These are phyloP conservation scores for Panthera uncia DNA, from an alignment of 2,113 vertebrate genomes.

Conservation along the genomic window DNA sequence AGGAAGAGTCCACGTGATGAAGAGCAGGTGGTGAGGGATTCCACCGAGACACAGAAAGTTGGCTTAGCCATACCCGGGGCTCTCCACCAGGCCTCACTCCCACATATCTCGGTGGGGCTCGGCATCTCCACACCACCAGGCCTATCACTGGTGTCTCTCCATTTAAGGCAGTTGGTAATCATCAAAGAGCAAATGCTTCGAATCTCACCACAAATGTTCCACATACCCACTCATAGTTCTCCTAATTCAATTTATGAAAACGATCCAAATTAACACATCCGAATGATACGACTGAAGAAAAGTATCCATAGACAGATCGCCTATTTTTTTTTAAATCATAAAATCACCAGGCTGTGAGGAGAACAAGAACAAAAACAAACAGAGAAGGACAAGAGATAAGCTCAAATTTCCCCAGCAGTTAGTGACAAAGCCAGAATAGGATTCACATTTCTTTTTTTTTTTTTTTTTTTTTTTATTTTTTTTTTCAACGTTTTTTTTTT, in stretches of 20 bases:
- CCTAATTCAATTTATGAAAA: conserved; percentile 19
- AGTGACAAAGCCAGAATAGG: background rate
- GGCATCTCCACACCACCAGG: fast-evolving
- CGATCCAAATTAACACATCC: background rate
- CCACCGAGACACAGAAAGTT: background rate
- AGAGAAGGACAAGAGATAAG: background rate
- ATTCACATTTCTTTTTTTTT: background rate
- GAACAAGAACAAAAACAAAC: background rate
- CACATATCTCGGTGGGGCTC: background rate
- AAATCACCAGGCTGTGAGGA: background rate
- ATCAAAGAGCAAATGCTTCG: background rate
- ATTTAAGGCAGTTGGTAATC: background rate
- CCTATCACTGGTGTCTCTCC: background rate
- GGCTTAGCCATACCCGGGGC: background rate
- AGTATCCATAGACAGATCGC: background rate
- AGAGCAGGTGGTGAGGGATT: background rate
- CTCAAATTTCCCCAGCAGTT: background rate
- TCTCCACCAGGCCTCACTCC: background rate
- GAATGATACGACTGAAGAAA: background rate
- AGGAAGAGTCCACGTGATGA: background rate
- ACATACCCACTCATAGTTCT: background rate
- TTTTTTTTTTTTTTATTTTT: no score
- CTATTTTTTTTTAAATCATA: background rate
- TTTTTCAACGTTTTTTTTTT: no score
- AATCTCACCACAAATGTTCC: background rate